Conservation (phyloP, 35 echinoderm and acorn worm species). For the Anneissia japonica region DNA sequence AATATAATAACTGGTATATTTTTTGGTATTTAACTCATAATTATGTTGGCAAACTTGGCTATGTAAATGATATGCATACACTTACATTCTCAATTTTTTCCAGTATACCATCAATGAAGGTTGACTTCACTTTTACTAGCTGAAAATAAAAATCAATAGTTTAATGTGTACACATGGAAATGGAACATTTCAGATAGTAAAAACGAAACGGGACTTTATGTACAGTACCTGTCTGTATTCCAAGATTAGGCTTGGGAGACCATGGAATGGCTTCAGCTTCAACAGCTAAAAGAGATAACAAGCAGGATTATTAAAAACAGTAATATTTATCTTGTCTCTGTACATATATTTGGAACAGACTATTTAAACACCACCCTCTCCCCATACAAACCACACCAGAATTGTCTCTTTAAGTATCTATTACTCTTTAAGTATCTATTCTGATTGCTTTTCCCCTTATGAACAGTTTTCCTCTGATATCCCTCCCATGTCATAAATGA, state of each 20-base stretch:
- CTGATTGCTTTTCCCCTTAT: background rate
- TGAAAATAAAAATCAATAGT: conserved; percentile 12
- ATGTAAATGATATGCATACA: background rate
- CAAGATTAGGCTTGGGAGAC: conserved; percentile 72
- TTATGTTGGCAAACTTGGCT: background rate
- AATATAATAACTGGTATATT: background rate
- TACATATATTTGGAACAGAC: background rate
- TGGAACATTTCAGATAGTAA: too few species aligned
- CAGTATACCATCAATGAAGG: conserved; percentile 77
- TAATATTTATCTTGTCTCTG: background rate
- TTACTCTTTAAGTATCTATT: background rate
- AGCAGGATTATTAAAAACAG: background rate
- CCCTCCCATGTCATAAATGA: background rate
- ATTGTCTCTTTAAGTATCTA: background rate
- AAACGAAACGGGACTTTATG: background rate
- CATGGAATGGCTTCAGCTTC: conserved; percentile 62
- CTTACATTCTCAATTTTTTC: conserved; percentile 69
- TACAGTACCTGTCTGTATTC: conserved; percentile 73
- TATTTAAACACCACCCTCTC: background rate
- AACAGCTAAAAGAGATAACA: conserved; percentile 37
- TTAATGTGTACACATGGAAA: too few species aligned
- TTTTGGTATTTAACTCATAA: background rate
- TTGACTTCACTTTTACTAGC: conserved; percentile 86
- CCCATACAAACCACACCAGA: background rate
- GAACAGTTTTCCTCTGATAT: background rate